phyloP scores from a whole-genome alignment of 2,113 vertebrate species.

The Callipepla californica region DNA sequence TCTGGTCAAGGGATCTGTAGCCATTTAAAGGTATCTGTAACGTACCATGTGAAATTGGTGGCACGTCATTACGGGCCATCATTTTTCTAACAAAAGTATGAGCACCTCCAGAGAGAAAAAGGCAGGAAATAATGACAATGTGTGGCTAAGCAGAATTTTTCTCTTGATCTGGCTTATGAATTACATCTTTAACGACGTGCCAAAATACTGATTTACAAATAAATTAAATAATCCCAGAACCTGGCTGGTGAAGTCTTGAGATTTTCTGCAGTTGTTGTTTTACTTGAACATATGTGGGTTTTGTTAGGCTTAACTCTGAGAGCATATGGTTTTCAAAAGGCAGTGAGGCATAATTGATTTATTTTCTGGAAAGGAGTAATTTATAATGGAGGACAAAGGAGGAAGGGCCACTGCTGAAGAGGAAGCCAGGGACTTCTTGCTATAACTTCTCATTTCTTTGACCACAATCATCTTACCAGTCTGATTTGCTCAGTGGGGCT shows the following conservation, averaged over 20 bases:
- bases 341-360: not conserved
- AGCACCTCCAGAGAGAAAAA: not conserved
- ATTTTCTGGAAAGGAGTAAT: not conserved
- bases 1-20: not conserved
- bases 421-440: not conserved
- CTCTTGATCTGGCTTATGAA: not conserved
- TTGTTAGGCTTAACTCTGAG: not conserved
- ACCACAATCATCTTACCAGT: not conserved
- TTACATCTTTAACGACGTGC: not conserved
- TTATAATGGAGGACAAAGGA: not conserved
- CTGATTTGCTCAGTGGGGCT: not conserved
- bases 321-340: not conserved
- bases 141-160: not conserved
- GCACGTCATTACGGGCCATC: not conserved
- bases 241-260: not conserved
- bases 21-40: not conserved
- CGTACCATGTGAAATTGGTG: not conserved
- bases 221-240: not conserved
- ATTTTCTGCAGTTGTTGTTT: not conserved
- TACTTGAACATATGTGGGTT: not conserved
- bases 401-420: not conserved
- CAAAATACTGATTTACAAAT: not conserved
- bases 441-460: not conserved
- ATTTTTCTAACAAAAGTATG: not conserved
- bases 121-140: not conserved